Percentiles rank a stretch among this genome's conserved stretches.
Evolutionary conservation across 2,113 vertebrate genomes (phyloP).

Genomic region (Mugil cephalus): DNA sequence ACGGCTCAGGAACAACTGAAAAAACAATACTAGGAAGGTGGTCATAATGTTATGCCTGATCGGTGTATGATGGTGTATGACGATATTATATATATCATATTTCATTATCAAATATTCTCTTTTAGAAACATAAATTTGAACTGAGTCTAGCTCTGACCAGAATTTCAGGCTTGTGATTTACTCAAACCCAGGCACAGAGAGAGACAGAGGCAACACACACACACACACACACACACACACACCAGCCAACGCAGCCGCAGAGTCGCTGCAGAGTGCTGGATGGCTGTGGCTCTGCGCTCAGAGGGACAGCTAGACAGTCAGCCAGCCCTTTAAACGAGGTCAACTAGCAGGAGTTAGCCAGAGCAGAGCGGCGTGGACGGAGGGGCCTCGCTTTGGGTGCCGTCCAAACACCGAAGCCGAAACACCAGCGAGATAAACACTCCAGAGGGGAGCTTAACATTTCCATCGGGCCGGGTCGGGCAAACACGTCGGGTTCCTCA

Average conservation of each 20-base stretch:
- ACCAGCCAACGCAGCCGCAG: constrained; percentile 2
- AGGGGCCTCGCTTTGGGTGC: constrained; percentile 55
- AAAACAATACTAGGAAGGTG: no score
- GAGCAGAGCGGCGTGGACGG: constrained; percentile 38
- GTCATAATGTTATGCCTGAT: no score
- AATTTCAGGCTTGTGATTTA: constrained; percentile 26
- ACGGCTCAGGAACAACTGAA: no score
- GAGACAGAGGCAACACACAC: constrained; percentile 4
- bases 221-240: fast-evolving
- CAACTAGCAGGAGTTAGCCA: constrained; percentile 60
- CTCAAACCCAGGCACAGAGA: constrained; percentile 12
- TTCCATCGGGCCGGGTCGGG: constrained; percentile 47
- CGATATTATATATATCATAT: no score
- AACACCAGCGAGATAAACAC: constrained; percentile 69
- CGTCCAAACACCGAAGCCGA: constrained; percentile 63
- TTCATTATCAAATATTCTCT: constrained; percentile 42
- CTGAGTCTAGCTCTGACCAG: constrained; percentile 9
- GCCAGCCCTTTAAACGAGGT: constrained; percentile 73
- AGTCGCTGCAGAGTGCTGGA: constrained; percentile 36
- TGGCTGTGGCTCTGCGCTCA: constrained; percentile 35
- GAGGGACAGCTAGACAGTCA: constrained; percentile 54
- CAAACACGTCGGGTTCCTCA: constrained; percentile 44
- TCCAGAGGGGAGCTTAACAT: constrained; percentile 55
- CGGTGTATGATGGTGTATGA: no score
- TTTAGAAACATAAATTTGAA: constrained; percentile 23